Percentiles rank a stretch among this genome's conserved stretches.
Evolutionary conservation across 2,888 invertebrate genomes (phyloP).

Genomic region (Scaptomyza caliginosa): DNA sequence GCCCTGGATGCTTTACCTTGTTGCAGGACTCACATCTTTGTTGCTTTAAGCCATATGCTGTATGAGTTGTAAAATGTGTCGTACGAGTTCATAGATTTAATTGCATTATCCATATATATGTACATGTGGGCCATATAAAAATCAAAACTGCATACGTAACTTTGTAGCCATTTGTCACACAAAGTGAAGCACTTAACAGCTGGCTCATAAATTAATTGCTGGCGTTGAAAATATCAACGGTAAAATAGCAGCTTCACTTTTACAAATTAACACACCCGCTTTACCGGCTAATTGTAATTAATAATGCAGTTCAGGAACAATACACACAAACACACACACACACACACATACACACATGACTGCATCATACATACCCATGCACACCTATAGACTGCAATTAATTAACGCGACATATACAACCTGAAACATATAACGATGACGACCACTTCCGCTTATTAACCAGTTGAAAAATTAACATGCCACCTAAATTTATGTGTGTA

Average conservation of each 20-base stretch:
- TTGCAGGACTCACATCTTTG: slow-evolving; percentile 6
- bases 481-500: slow-evolving; percentile 59
- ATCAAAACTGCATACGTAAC: slow-evolving; percentile 60
- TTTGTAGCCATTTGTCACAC: slow-evolving; percentile 68
- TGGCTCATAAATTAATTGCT: slow-evolving; percentile 67
- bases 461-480: slow-evolving; percentile 73
- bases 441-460: slow-evolving; percentile 77
- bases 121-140: slow-evolving; percentile 36
- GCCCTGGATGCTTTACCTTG: not conserved
- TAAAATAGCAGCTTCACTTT: slow-evolving; percentile 63
- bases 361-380: slow-evolving; percentile 11
- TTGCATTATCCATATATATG: slow-evolving; percentile 34
- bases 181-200: slow-evolving; percentile 70
- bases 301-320: slow-evolving; percentile 52
- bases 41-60: slow-evolving; percentile 7
- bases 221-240: slow-evolving; percentile 55
- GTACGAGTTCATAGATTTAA: slow-evolving; percentile 48
- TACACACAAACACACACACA: slow-evolving; percentile 60
- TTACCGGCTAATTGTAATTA: slow-evolving; percentile 68
- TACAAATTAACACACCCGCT: slow-evolving; percentile 66
- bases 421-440: slow-evolving; percentile 62
- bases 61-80: slow-evolving; percentile 2
- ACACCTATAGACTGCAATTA: slow-evolving; percentile 35
- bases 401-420: slow-evolving; percentile 57
- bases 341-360: not conserved